phyloP scores from a whole-genome alignment of 2,113 vertebrate genomes.

The Pomatostomus ruficeps region DNA sequence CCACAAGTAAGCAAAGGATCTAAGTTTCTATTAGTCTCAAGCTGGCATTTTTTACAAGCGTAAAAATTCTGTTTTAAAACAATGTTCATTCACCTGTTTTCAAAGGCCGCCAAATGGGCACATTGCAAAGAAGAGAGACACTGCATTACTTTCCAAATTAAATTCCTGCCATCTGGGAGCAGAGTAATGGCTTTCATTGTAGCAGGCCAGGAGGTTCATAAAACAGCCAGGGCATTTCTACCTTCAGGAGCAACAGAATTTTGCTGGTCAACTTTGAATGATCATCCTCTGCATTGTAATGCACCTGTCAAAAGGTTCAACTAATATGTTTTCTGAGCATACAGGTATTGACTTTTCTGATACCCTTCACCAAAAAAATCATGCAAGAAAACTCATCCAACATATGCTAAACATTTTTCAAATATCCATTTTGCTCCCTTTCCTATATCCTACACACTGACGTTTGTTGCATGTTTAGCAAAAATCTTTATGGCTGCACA shows the following conservation, averaged over 20 bases:
- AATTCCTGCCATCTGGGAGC: not conserved
- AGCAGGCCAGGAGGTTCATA: not conserved
- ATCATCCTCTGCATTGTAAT: not conserved
- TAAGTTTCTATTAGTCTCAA: not conserved
- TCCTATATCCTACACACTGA: not conserved
- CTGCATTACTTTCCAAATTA: not conserved
- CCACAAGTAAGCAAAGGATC: not conserved
- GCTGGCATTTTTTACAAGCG: not conserved
- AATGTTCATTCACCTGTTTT: not conserved
- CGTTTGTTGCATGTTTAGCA: not conserved
- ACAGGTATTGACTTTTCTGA: conserved; percentile 60
- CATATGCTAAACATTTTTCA: conserved; percentile 48
- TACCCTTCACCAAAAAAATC: conserved; percentile 68
- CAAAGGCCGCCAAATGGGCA: not conserved
- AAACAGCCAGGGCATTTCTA: not conserved
- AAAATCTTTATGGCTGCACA: not conserved
- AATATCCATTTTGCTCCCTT: not conserved
- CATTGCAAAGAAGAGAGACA: not conserved
- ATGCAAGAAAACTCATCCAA: conserved; percentile 53
- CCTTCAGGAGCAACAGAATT: not conserved
- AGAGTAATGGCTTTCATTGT: not conserved
- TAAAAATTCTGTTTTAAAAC: not conserved
- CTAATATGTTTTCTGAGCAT: conserved; percentile 21
- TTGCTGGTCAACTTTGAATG: conserved; percentile 9
- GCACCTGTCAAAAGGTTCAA: not conserved